Conservation (phyloP, 2,888 invertebrate species). For the Luperina nickerlii region DNA sequence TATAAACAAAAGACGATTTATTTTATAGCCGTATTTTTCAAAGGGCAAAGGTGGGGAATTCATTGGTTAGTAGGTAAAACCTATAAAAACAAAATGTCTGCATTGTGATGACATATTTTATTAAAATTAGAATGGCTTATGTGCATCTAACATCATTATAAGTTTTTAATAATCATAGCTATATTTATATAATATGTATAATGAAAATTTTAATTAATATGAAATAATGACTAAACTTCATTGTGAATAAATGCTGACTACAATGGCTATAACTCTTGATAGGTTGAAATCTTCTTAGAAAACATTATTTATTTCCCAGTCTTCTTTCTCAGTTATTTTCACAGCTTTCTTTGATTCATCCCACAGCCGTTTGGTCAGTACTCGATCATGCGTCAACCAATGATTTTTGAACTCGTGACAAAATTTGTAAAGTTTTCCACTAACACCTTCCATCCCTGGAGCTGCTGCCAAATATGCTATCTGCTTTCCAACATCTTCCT, state of each 20-base stretch:
- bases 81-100: neutral
- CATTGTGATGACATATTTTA: neutral
- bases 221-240: neutral
- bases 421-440: constrained; percentile 82
- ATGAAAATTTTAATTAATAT: neutral
- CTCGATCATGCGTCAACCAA: constrained; percentile 76
- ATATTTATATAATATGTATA: neutral
- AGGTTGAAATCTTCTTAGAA: neutral
- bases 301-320: constrained; percentile 74
- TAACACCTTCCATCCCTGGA: constrained; percentile 73
- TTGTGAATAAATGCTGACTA: constrained; percentile 21
- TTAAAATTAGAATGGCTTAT: neutral
- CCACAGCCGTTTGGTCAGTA: constrained; percentile 79
- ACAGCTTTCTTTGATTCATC: constrained; percentile 79
- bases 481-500: constrained; percentile 81
- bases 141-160: neutral
- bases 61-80: neutral
- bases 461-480: constrained; percentile 81
- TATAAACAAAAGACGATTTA: neutral
- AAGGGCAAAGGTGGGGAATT: neutral
- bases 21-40: constrained; percentile 1
- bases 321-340: constrained; percentile 76
- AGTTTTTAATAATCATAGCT: neutral
- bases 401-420: constrained; percentile 79
- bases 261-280: neutral